Conservation (phyloP, 2,797 vertebrate species). For the Fundulus diaphanus region DNA sequence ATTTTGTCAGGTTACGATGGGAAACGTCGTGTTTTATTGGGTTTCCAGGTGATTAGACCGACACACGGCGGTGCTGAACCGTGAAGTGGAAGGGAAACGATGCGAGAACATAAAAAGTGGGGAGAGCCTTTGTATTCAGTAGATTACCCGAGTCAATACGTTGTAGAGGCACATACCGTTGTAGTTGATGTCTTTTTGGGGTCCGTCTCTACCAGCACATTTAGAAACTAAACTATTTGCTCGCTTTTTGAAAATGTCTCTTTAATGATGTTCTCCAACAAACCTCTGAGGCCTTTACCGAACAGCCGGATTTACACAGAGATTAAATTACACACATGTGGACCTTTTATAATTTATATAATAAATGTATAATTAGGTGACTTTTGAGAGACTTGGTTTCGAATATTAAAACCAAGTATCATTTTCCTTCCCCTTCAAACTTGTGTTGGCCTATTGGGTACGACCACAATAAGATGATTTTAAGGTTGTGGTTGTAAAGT, state of each 20-base stretch:
- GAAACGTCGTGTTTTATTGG: neutral
- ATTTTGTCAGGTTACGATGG: neutral
- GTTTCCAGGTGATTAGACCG: neutral
- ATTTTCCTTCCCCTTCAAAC: neutral
- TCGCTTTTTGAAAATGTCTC: too few species aligned
- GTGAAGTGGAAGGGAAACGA: neutral
- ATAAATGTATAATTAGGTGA: too few species aligned
- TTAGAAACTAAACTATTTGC: too few species aligned
- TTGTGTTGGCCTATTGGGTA: neutral
- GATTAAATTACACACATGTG: neutral
- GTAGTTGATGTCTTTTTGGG: too few species aligned
- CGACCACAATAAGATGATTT: neutral
- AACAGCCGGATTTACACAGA: too few species aligned
- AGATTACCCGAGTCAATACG: neutral
- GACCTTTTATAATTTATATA: too few species aligned
- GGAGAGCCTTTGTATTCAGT: neutral
- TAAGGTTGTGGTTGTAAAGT: neutral
- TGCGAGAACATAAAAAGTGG: neutral
- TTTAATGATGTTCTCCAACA: too few species aligned
- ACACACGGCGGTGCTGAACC: neutral
- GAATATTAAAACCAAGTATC: neutral
- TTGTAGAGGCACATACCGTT: too few species aligned
- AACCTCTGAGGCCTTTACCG: too few species aligned
- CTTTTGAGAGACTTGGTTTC: neutral
- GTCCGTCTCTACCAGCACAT: too few species aligned